Percentiles rank a stretch among this genome's conserved stretches.
These are phyloP conservation scores for Podabrus alpinus DNA, from an alignment of 2,888 invertebrate genomes.

Conservation along the genomic window DNA sequence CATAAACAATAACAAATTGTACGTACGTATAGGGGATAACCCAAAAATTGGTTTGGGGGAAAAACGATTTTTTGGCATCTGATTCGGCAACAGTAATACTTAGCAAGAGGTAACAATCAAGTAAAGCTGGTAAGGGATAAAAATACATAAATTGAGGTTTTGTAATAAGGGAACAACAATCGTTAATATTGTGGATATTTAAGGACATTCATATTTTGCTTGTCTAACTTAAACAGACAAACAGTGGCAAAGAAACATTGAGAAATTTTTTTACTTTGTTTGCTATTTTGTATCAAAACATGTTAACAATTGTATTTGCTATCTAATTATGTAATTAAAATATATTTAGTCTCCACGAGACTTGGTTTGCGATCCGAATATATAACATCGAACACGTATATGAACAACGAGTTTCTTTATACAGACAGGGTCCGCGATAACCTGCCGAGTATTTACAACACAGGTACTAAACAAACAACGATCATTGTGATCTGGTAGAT, in stretches of 20 bases:
- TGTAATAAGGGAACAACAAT: constrained; percentile 33
- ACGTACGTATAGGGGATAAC: constrained; percentile 16
- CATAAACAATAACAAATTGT: constrained; percentile 11
- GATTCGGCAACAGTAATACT: constrained; percentile 18
- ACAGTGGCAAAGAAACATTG: constrained; percentile 34
- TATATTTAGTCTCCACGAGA: constrained; percentile 46
- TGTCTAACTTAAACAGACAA: constrained; percentile 19
- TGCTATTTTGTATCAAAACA: constrained; percentile 53
- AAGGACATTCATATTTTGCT: constrained; percentile 23
- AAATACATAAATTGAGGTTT: constrained; percentile 21
- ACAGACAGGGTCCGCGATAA: constrained; percentile 49
- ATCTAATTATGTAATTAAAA: constrained; percentile 52
- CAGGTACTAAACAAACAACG: constrained; percentile 42
- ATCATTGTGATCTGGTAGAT: constrained; percentile 35
- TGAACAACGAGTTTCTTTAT: constrained; percentile 42
- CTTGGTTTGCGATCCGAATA: constrained; percentile 43
- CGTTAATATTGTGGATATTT: constrained; percentile 28
- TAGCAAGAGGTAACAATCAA: constrained; percentile 29
- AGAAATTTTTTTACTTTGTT: constrained; percentile 37
- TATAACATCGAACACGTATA: constrained; percentile 52
- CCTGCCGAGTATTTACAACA: constrained; percentile 49
- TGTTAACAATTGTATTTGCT: constrained; percentile 50
- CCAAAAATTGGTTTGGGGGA: background rate
- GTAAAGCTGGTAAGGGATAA: constrained; percentile 25
- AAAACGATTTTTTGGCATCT: constrained; percentile 1